phyloP scores from a whole-genome alignment of 2,888 invertebrate genomes.

The Dolomedes plantarius region DNA sequence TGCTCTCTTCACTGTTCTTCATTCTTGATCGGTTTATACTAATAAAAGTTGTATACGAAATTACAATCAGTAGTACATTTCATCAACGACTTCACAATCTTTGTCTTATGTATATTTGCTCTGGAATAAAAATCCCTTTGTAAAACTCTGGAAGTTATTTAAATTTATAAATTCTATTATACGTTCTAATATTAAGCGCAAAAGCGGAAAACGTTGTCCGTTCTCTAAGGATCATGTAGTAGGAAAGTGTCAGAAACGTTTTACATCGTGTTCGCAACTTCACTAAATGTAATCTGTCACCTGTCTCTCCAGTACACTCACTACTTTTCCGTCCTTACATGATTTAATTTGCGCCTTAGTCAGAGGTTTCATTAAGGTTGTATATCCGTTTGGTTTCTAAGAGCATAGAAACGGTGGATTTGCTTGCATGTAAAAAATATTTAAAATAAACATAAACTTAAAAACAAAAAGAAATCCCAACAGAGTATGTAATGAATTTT shows the following conservation, averaged over 20 bases:
- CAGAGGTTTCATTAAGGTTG: conserved; percentile 57
- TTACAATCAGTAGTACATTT: too few species aligned
- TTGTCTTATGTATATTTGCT: too few species aligned
- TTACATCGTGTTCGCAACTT: conserved; percentile 40
- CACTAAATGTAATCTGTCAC: conserved; percentile 65
- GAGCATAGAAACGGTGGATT: background rate
- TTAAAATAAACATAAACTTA: too few species aligned
- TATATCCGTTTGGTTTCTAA: conserved; percentile 17
- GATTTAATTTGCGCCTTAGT: conserved; percentile 62
- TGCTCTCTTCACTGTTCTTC: too few species aligned
- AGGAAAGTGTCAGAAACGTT: conserved; percentile 65
- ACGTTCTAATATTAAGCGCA: background rate
- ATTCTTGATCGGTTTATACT: too few species aligned
- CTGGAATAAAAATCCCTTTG: too few species aligned
- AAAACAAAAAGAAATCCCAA: too few species aligned
- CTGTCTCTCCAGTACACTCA: conserved; percentile 42
- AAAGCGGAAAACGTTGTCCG: conserved; percentile 38
- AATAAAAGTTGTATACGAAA: too few species aligned
- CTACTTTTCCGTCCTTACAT: conserved; percentile 51
- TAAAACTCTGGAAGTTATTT: background rate
- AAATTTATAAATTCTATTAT: background rate
- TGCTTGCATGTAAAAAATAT: too few species aligned
- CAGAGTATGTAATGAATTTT: too few species aligned
- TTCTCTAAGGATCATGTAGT: conserved; percentile 31
- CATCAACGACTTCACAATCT: too few species aligned